A percentile compares a stretch with the other conserved stretches of the same genome.
Conservation (phyloP, 2,797 vertebrate genomes). For the Notamacropus eugenii region DNA sequence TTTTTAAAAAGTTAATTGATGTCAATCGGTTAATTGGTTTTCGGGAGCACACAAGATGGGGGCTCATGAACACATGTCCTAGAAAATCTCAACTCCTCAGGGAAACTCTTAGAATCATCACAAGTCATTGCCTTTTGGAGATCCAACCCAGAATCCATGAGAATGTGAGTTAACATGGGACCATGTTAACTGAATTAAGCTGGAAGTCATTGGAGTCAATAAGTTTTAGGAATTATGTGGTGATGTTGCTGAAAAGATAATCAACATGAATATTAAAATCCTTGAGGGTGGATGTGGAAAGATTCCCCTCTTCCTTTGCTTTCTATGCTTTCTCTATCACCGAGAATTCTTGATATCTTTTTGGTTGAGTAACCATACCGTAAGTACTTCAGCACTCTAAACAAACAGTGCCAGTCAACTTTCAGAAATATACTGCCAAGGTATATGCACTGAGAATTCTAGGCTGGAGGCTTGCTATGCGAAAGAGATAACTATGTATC, state of each 20-base stretch:
- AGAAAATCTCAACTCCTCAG: neutral
- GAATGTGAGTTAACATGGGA: neutral
- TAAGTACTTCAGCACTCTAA: too few relatives aligned
- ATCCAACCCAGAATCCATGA: neutral
- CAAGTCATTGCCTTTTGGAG: neutral
- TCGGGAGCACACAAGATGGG: neutral
- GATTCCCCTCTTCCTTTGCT: neutral
- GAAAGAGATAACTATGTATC: too few relatives aligned
- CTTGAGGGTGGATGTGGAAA: neutral
- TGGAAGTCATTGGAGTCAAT: neutral
- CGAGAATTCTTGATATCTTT: neutral
- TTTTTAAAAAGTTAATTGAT: neutral
- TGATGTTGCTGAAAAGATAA: neutral
- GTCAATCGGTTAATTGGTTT: neutral
- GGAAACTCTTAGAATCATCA: neutral
- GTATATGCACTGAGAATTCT: too few relatives aligned
- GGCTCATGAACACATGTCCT: neutral
- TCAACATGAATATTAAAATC: neutral
- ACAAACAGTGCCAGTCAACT: too few relatives aligned
- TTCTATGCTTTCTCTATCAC: neutral
- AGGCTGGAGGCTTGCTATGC: too few relatives aligned
- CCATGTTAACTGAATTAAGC: neutral
- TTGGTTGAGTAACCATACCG: too few relatives aligned
- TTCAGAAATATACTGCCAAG: too few relatives aligned
- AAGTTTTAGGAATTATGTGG: neutral